Base-by-base conservation (phyloP, 64 coral and sea anemone genomes). In the Cladopsammia gracilis region DNA sequence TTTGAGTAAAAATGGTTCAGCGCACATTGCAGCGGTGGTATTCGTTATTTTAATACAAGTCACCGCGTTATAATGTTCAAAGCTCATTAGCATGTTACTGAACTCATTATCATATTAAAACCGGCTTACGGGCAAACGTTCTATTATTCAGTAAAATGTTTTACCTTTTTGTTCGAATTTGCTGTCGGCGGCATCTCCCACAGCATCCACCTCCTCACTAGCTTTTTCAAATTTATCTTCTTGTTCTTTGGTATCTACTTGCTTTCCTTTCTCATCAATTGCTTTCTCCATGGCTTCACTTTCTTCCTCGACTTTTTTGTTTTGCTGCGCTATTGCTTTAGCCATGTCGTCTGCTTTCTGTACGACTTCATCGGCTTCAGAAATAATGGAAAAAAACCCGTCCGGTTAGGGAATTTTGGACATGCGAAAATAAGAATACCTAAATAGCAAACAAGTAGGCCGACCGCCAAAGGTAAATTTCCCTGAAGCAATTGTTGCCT, bases 221-320 rank as follows among this genome's bases (percentile, higher is more conserved):
- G 91, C 91, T 75, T 87, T 73, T 87, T 93, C 82, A 87, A 93
- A 93, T 57, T 67, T 76, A 26, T 93, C 73, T 64, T 93, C 91
- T 70, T 77, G 70, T 13, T 87, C 71, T 62, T 58, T 77, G 45
- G 62, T 73, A 50, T 93, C 83, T 65, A 93, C 46, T 68, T 48
- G 83, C 20, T 79, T 87, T 20, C 23, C 47, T 62, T 93, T 93
- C 16, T 73, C 48, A 14, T 93, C 83, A 43, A 93, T 93, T 25
- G 82, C 91, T 76, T 48, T 68, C 57, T 74, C 91, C 91, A 93
- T 78, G n/a, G 82, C 83, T 61, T 93, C 25, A 11, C 70, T 93
- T 79, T 93, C 70, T 12, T 64, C 82, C n/a, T 87, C 91, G 20
- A 93, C 91, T 78, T 79, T 86, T 24, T 93, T 77, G 83, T 57